Evolutionary conservation across 1,140 invertebrate species (phyloP).

Genomic region (Macrocentrus cingulum): DNA sequence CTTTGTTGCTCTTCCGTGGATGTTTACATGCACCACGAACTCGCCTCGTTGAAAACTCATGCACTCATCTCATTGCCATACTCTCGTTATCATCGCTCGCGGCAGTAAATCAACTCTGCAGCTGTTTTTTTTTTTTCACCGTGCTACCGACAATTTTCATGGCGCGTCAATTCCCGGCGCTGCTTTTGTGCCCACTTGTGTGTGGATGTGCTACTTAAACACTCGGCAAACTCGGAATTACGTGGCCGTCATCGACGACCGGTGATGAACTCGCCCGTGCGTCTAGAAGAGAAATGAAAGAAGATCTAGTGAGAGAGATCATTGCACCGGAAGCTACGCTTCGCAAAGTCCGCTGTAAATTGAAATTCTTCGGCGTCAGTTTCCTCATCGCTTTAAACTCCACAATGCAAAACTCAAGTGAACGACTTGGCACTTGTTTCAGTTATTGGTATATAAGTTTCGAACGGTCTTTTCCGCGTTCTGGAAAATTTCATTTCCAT

Average conservation of each 20-base stretch:
- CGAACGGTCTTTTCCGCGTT: too few species aligned
- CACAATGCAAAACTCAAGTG: too few species aligned
- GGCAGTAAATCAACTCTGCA: conserved; percentile 3
- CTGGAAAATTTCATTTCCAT: too few species aligned
- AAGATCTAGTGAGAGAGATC: conserved; percentile 33
- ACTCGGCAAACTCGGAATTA: conserved; percentile 16
- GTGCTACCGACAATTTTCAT: conserved; percentile 11
- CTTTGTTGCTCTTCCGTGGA: conserved; percentile 6
- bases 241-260: conserved; percentile 5
- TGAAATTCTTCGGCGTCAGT: conserved; percentile 41
- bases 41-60: background rate
- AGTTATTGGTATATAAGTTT: too few species aligned
- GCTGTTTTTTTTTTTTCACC: background rate
- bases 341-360: conserved; percentile 48
- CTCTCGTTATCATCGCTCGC: conserved; percentile 9
- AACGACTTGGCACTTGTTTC: too few species aligned
- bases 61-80: conserved; percentile 1
- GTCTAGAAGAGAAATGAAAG: background rate
- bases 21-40: background rate
- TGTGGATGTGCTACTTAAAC: conserved; percentile 4
- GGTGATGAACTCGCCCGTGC: background rate
- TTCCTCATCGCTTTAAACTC: background rate
- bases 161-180: background rate
- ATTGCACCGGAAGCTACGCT: conserved; percentile 55
- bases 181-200: background rate